Evolutionary conservation across 2,888 invertebrate species (phyloP).

Genomic region (Mayetiola destructor): DNA sequence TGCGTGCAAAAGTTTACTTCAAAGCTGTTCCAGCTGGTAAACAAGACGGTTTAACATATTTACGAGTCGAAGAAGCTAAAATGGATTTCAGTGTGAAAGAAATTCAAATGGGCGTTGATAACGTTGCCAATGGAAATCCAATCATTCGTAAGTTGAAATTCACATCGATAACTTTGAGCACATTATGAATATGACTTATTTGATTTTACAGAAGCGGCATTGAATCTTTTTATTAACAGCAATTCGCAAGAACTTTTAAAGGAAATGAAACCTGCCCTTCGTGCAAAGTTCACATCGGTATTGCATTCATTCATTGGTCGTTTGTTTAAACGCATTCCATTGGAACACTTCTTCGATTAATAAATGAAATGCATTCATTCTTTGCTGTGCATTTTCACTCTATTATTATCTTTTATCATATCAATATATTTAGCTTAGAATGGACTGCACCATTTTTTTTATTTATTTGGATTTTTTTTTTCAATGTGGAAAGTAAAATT

Average conservation of each 20-base stretch:
- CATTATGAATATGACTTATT: background rate
- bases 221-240: conserved; percentile 74
- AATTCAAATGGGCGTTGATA: conserved; percentile 74
- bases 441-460: too few species aligned
- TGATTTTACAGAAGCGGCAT: conserved; percentile 54
- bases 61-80: conserved; percentile 60
- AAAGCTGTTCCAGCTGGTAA: conserved; percentile 46
- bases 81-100: conserved; percentile 74
- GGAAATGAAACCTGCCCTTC: conserved; percentile 75
- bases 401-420: too few species aligned
- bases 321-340: conserved; percentile 59
- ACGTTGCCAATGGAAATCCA: conserved; percentile 63
- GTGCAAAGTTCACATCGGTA: conserved; percentile 57
- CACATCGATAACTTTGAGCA: background rate
- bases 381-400: background rate
- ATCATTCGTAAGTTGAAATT: conserved; percentile 52
- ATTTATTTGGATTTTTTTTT: too few species aligned
- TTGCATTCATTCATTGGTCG: conserved; percentile 63
- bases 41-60: conserved; percentile 49
- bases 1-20: conserved; percentile 71
- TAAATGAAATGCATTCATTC: background rate
- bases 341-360: conserved; percentile 36
- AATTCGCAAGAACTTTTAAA: conserved; percentile 70
- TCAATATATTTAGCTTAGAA: too few species aligned
- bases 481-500: too few species aligned